Conservation (phyloP, 2,113 vertebrate genomes). For the Takifugu flavidus region DNA sequence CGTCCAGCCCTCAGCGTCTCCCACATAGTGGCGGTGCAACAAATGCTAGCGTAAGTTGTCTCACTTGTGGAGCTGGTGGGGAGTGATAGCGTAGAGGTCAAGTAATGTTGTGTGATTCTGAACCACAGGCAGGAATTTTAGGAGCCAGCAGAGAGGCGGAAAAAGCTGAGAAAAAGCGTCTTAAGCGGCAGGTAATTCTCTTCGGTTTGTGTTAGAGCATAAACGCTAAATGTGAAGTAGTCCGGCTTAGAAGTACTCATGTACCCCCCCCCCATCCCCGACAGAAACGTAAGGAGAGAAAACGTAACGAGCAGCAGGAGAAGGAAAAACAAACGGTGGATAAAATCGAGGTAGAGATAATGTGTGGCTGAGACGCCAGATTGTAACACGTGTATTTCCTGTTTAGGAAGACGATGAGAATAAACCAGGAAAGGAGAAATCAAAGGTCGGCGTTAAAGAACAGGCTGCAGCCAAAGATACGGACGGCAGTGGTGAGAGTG, state of each 20-base stretch:
- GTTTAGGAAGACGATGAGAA: conserved; percentile 6
- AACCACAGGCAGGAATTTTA: conserved; percentile 42
- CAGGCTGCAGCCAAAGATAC: conserved; percentile 19
- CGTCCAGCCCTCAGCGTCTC: no score
- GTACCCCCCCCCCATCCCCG: no score
- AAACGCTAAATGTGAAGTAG: not conserved
- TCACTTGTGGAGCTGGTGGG: no score
- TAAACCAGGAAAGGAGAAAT: not conserved
- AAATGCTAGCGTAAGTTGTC: no score
- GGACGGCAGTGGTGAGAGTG: conserved; percentile 32
- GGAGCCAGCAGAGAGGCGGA: conserved; percentile 47
- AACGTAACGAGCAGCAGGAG: conserved; percentile 45
- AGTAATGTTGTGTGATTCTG: not conserved
- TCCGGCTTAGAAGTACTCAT: not conserved
- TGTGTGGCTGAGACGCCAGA: not conserved
- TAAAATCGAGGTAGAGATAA: conserved; percentile 22
- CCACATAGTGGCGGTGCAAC: no score
- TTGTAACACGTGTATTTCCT: not conserved
- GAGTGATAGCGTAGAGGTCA: not conserved
- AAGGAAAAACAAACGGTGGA: conserved; percentile 42
- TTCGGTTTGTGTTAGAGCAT: not conserved
- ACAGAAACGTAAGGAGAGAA: conserved; percentile 65
- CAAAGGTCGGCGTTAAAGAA: conserved; percentile 7
- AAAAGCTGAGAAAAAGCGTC: conserved; percentile 61
- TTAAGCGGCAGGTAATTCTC: conserved; percentile 59